Conservation (phyloP, 2,888 invertebrate genomes). For the Lasioglossum villosulum region DNA sequence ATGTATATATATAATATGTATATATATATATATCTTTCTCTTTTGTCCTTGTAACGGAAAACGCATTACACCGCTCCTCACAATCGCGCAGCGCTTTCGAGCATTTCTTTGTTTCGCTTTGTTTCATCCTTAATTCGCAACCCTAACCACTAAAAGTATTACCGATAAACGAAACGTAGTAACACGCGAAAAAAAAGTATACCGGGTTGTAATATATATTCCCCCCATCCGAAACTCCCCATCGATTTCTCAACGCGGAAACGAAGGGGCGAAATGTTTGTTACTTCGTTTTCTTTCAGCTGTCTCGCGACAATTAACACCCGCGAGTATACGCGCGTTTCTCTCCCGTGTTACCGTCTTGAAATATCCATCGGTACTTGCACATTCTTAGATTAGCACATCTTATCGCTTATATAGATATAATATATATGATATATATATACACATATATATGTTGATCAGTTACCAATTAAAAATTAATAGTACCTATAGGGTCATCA, state of each 20-base stretch:
- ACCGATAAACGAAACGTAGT: slow-evolving; percentile 41
- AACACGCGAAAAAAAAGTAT: slow-evolving; percentile 24
- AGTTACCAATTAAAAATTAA: slow-evolving; percentile 78
- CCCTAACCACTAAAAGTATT: slow-evolving; percentile 35
- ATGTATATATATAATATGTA: neutral
- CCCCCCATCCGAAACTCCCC: neutral
- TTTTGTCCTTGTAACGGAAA: slow-evolving; percentile 22
- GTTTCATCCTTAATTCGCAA: neutral
- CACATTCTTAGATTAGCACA: slow-evolving; percentile 64
- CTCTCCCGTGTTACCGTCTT: neutral
- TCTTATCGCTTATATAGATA: slow-evolving; percentile 70
- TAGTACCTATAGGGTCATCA: slow-evolving; percentile 81
- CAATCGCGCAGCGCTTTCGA: slow-evolving; percentile 25
- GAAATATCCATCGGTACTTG: slow-evolving; percentile 67
- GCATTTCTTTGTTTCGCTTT: slow-evolving; percentile 15
- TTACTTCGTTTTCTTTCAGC: neutral
- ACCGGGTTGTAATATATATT: neutral
- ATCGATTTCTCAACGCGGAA: slow-evolving; percentile 4
- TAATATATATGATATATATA: slow-evolving; percentile 59
- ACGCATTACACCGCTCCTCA: slow-evolving; percentile 38
- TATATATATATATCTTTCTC: slow-evolving; percentile 8
- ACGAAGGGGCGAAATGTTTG: slow-evolving; percentile 10
- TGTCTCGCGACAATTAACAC: neutral
- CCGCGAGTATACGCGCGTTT: neutral
- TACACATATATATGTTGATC: slow-evolving; percentile 58